Evolutionary conservation across 2,113 vertebrate species (phyloP).

Genomic region (Sceloporus tristichus): DNA sequence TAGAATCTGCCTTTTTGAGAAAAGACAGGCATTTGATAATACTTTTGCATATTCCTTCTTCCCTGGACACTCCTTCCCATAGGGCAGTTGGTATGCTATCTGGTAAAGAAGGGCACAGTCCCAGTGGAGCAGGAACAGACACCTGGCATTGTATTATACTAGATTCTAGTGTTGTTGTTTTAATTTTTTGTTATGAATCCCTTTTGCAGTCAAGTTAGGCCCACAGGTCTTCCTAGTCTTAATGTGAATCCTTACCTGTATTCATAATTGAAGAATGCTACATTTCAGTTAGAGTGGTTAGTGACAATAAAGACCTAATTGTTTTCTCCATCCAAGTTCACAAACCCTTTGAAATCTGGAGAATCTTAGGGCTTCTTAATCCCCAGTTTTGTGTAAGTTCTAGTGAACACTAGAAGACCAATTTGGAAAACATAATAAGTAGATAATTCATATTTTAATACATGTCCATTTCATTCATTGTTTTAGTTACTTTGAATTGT

Average conservation of each 20-base stretch:
- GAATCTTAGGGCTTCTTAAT: no score
- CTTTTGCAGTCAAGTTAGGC: no score
- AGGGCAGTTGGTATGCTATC: neutral
- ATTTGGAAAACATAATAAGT: neutral
- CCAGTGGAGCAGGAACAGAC: neutral
- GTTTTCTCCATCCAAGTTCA: no score
- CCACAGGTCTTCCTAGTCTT: no score
- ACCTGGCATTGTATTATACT: neutral
- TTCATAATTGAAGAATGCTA: no score
- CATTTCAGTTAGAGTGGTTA: no score
- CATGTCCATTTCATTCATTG: slow-evolving; percentile 29
- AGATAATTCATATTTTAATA: neutral
- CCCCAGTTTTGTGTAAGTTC: neutral
- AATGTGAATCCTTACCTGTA: no score
- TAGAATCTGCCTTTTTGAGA: neutral
- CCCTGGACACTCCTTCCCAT: neutral
- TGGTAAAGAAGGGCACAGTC: neutral
- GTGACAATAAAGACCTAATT: no score
- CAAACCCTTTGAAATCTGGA: no score
- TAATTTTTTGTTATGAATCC: no score
- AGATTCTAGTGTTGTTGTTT: no score
- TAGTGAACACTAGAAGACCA: neutral
- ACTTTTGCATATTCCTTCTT: neutral
- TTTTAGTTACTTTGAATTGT: neutral
- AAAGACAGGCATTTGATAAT: neutral